phyloP scores from a whole-genome alignment of 2,888 invertebrate genomes.

The Epistrophe grossulariae region DNA sequence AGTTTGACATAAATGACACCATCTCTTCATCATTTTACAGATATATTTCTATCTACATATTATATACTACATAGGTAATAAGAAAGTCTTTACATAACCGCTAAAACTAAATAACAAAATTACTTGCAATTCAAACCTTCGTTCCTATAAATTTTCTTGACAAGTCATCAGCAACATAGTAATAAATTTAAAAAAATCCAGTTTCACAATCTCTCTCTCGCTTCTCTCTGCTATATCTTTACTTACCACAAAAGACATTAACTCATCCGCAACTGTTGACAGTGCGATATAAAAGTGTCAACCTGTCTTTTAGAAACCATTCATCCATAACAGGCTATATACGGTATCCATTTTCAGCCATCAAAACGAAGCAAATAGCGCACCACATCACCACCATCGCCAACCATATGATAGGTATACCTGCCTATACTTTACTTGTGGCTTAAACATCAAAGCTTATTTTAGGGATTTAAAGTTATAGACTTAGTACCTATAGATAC shows the following conservation, averaged over 20 bases:
- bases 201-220: slow-evolving; percentile 46
- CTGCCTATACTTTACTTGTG: slow-evolving; percentile 23
- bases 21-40: too few species aligned
- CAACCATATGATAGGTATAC: slow-evolving; percentile 35
- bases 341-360: slow-evolving; percentile 54
- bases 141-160: slow-evolving; percentile 5
- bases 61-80: too few species aligned
- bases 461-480: slow-evolving; percentile 67
- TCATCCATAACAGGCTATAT: slow-evolving; percentile 48
- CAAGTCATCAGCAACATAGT: not conserved
- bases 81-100: too few species aligned
- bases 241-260: slow-evolving; percentile 61
- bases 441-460: slow-evolving; percentile 68
- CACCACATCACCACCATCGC: not conserved
- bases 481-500: slow-evolving; percentile 13
- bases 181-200: not conserved
- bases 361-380: slow-evolving; percentile 36
- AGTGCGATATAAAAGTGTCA: slow-evolving; percentile 62
- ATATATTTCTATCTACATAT: too few species aligned
- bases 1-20: too few species aligned
- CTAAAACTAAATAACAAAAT: not conserved
- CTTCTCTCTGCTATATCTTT: not conserved
- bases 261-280: slow-evolving; percentile 67
- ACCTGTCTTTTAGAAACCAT: slow-evolving; percentile 67
- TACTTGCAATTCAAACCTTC: not conserved